Evolutionary conservation across 2,113 vertebrate species (phyloP).

Genomic region (Entomyzon cyanotis): DNA sequence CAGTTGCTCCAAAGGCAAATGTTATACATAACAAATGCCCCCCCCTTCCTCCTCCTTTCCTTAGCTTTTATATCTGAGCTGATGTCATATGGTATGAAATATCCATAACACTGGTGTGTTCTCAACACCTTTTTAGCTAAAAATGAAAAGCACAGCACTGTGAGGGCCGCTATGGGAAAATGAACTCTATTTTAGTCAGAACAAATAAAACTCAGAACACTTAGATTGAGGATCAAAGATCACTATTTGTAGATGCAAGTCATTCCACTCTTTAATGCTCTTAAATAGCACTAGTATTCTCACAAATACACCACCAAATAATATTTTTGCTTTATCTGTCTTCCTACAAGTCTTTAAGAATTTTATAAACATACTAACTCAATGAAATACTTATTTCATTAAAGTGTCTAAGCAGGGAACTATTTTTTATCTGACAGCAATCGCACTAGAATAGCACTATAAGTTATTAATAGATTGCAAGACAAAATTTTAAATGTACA

Average conservation of each 20-base stretch:
- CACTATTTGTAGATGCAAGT: not conserved
- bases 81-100: no score
- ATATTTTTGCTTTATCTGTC: not conserved
- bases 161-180: no score
- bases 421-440: not conserved
- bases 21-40: no score
- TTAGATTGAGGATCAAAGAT: not conserved
- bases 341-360: not conserved
- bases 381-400: not conserved
- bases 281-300: not conserved
- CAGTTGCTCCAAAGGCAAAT: no score
- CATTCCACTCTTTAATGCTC: not conserved
- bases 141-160: no score
- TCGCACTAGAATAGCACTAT: not conserved
- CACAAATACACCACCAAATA: not conserved
- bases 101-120: no score
- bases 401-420: not conserved
- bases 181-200: no score
- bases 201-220: not conserved
- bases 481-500: not conserved
- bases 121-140: no score
- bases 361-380: not conserved
- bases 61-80: no score
- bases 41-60: no score
- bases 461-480: not conserved